A percentile compares a stretch with the other conserved stretches of the same genome.
Evolutionary conservation across 2,113 vertebrate genomes (phyloP).

Genomic region (Pedionomus torquatus): DNA sequence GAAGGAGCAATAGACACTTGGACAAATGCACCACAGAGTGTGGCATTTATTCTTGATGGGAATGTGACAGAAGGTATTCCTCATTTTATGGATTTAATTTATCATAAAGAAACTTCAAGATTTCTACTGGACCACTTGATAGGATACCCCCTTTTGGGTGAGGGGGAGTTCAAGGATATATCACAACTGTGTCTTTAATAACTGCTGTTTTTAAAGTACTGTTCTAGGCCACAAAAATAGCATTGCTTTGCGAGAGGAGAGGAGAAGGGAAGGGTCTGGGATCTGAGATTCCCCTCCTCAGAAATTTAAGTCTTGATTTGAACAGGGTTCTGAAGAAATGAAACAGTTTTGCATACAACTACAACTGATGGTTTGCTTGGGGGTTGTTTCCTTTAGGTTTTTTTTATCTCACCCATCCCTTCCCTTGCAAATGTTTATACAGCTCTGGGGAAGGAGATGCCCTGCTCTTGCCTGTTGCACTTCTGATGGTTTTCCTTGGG

Average conservation of each 20-base stretch:
- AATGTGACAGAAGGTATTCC: constrained; percentile 59
- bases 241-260: constrained; percentile 41
- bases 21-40: neutral
- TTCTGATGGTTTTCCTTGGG: neutral
- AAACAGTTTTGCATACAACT: neutral
- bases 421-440: neutral
- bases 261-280: constrained; percentile 36
- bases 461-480: neutral
- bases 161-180: constrained; percentile 21
- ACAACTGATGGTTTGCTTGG: neutral
- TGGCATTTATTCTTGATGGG: constrained; percentile 22
- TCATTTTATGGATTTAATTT: constrained; percentile 61
- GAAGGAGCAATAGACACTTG: constrained; percentile 56
- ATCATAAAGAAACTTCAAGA: constrained; percentile 50
- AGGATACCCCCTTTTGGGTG: constrained; percentile 27
- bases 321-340: constrained; percentile 19
- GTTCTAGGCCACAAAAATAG: constrained; percentile 33
- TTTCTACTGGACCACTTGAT: constrained; percentile 60
- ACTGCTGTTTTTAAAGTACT: constrained; percentile 66
- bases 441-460: neutral
- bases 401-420: neutral
- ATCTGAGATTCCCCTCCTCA: neutral
- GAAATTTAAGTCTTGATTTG: constrained; percentile 31
- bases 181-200: constrained; percentile 67
- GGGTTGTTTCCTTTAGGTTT: neutral